These are phyloP conservation scores for Meiosimyza platycephala DNA, from an alignment of 2,888 invertebrate species.

Conservation along the genomic window DNA sequence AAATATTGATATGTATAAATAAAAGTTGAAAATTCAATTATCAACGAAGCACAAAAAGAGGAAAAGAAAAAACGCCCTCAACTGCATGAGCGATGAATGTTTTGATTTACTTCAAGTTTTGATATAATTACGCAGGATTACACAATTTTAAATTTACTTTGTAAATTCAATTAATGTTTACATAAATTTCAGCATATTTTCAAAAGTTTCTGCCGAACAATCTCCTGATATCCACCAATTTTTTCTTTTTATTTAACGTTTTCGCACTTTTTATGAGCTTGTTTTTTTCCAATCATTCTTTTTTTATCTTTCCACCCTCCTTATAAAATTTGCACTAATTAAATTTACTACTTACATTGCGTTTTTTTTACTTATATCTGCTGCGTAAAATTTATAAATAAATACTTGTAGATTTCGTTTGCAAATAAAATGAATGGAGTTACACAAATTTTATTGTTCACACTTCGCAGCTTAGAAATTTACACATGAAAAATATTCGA, in stretches of 20 bases:
- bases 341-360: conserved; percentile 16
- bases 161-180: background rate
- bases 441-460: background rate
- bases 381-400: conserved; percentile 23
- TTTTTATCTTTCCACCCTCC: background rate
- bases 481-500: conserved; percentile 8
- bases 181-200: background rate
- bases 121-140: too few species aligned
- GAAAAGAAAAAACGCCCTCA: conserved; percentile 15
- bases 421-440: background rate
- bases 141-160: too few species aligned
- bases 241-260: conserved; percentile 17
- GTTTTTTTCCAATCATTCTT: background rate
- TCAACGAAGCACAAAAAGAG: background rate
- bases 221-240: background rate
- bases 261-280: conserved; percentile 2
- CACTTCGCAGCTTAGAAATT: conserved; percentile 2
- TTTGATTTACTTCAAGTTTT: too few species aligned
- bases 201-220: background rate
- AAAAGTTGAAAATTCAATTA: background rate
- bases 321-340: conserved; percentile 7
- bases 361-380: background rate
- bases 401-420: background rate
- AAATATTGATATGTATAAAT: too few species aligned
- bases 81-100: background rate